These are phyloP conservation scores for Drosophila varians DNA, from an alignment of 1,140 invertebrate genomes.

Conservation along the genomic window DNA sequence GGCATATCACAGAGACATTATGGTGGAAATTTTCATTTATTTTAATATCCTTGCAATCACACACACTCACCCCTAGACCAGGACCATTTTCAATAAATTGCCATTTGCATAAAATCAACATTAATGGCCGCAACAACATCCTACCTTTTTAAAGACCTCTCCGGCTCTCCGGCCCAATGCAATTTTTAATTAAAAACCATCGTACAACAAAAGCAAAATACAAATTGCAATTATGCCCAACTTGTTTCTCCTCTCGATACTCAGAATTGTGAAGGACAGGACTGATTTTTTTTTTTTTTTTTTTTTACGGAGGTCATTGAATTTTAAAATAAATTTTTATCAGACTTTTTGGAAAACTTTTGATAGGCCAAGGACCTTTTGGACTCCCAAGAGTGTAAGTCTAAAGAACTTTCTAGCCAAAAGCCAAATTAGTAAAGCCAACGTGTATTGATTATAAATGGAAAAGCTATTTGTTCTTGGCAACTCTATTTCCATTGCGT, in stretches of 20 bases:
- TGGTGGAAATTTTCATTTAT: slow-evolving; percentile 45
- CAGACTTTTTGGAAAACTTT: background rate
- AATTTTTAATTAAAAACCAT: slow-evolving; percentile 68
- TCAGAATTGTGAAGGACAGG: background rate
- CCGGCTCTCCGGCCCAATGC: slow-evolving; percentile 4
- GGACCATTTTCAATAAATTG: slow-evolving; percentile 67
- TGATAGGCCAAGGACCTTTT: background rate
- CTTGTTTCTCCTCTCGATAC: slow-evolving; percentile 8
- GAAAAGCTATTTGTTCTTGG: background rate
- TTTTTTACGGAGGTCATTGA: background rate
- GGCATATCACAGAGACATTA: slow-evolving; percentile 49
- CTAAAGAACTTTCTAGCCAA: too few relatives aligned
- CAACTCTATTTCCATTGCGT: background rate
- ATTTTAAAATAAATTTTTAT: background rate
- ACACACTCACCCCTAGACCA: slow-evolving; percentile 12
- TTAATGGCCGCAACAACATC: slow-evolving; percentile 45
- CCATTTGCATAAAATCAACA: slow-evolving; percentile 76
- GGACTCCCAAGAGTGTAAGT: too few relatives aligned
- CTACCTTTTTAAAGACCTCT: slow-evolving; percentile 8
- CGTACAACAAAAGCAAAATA: slow-evolving; percentile 20
- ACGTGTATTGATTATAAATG: background rate
- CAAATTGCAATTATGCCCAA: slow-evolving; percentile 58
- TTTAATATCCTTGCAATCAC: slow-evolving; percentile 63
- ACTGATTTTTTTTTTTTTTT: background rate
- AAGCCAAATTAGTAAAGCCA: too few relatives aligned